phyloP scores from a whole-genome alignment of 2,888 invertebrate species.

The Phanerotoma sp. region DNA sequence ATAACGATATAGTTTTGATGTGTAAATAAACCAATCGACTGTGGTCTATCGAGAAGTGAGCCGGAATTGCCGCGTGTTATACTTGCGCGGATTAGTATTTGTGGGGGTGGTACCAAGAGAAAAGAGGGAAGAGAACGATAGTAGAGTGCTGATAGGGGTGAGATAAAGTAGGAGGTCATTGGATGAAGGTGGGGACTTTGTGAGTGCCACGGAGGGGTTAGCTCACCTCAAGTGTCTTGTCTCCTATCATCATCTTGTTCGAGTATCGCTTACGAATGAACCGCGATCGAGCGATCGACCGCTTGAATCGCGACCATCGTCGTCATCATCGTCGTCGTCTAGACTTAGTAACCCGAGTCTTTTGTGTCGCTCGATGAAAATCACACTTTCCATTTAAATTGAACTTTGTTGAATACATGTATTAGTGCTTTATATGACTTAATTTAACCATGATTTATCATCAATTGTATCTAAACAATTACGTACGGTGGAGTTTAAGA shows the following conservation, averaged over 20 bases:
- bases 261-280: conserved; percentile 53
- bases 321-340: neutral
- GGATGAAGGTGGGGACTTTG: conserved; percentile 29
- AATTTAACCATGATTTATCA: neutral
- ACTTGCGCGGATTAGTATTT: conserved; percentile 14
- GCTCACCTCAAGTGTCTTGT: conserved; percentile 47
- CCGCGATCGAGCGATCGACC: conserved; percentile 51
- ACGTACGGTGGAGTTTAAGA: too few relatives aligned
- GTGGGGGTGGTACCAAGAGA: neutral
- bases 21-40: conserved; percentile 30
- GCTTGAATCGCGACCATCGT: conserved; percentile 34
- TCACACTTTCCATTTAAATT: neutral
- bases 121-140: conserved; percentile 13
- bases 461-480: too few relatives aligned
- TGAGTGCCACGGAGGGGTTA: conserved; percentile 41
- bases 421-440: neutral
- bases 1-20: neutral
- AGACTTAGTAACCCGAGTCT: neutral
- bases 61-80: conserved; percentile 30
- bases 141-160: conserved; percentile 14
- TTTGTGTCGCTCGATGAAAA: neutral
- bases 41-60: conserved; percentile 2
- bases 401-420: too few relatives aligned
- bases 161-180: conserved; percentile 32
- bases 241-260: conserved; percentile 52